Base-by-base conservation (phyloP, 2,113 vertebrate species). In the Eclectus roratus region DNA sequence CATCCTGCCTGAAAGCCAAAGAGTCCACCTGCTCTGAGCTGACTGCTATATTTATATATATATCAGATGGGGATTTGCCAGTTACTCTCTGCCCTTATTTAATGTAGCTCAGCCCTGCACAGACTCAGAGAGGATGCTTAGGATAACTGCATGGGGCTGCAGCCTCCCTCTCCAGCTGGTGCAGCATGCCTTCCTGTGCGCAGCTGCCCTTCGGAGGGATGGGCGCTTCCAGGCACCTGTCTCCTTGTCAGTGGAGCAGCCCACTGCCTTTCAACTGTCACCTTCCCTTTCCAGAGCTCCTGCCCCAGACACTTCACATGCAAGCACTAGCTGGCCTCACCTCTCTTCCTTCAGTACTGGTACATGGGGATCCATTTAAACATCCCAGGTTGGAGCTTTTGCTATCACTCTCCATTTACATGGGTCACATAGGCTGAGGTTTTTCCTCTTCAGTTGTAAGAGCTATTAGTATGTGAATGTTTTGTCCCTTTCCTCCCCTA, bases 1-100 rank as follows among this genome's bases (percentile, higher is more conserved):
- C 5, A 4, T 80, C 37, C 49, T 0, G 18, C 47, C 77, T 72
- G 69, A 89, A 85, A 88, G 79, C 64, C 89, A 94, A 33, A 80
- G 55, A 47, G 55, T 91, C 92, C 96, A 96, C 92, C 93, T 95
- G 92, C 91, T 96, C 69, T 76, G 73, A 86, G 80, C 56, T 72
- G 83, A 64, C 80, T 87, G 72, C 77, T 94, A 74, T 96, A 93
- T 96, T 96, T 96, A 87, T 87, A 33, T 37, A n/a, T 43, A 44
- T 47, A 89, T 84, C 84, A 93, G 69, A 60, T 47, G 13, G 47
- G 77, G 86, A 94, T 95, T 94, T 95, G 81, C 80, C 80, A 78
- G 35, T 90, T 93, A 95, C 83, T 55, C 88, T 80, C 50, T 81
- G 80, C 47, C 73, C 50, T 74, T 31, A 71, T 61, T 81, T 87